These are phyloP conservation scores for Spongilla lacustris DNA, from an alignment of 37 sponge, comb jelly and placozoan genomes.

Conservation along the genomic window DNA sequence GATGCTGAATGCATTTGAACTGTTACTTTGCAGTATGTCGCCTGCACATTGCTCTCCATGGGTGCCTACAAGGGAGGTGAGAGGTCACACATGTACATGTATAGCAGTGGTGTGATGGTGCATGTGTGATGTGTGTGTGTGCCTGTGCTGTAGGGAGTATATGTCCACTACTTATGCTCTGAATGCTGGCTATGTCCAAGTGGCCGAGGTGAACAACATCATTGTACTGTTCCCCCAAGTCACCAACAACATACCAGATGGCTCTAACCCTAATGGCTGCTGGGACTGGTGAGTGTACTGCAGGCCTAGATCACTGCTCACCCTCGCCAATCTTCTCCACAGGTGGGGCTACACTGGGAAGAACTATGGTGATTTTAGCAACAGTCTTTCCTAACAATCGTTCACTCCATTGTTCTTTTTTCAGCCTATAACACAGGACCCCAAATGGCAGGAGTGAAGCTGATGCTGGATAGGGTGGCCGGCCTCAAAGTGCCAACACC, in stretches of 20 bases:
- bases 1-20: background rate
- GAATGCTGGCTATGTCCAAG: constrained; percentile 66
- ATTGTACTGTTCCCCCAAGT: constrained; percentile 85
- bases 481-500: background rate
- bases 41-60: constrained; percentile 80
- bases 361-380: constrained; percentile 50
- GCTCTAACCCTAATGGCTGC: constrained; percentile 72
- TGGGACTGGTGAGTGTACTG: constrained; percentile 79
- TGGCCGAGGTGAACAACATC: constrained; percentile 77
- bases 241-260: constrained; percentile 7
- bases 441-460: constrained; percentile 75
- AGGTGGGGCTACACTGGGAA: constrained; percentile 82
- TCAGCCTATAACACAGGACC: constrained; percentile 68
- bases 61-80: constrained; percentile 82
- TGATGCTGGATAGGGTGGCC: constrained; percentile 66
- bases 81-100: background rate
- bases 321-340: background rate
- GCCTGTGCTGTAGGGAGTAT: constrained; percentile 22
- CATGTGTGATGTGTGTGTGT: background rate
- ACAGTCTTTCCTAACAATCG: background rate
- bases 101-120: background rate
- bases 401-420: background rate
- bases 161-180: constrained; percentile 49
- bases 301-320: background rate
- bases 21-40: constrained; percentile 21